These are phyloP conservation scores for Boloria selene DNA, from an alignment of 2,888 invertebrate species.

Conservation along the genomic window DNA sequence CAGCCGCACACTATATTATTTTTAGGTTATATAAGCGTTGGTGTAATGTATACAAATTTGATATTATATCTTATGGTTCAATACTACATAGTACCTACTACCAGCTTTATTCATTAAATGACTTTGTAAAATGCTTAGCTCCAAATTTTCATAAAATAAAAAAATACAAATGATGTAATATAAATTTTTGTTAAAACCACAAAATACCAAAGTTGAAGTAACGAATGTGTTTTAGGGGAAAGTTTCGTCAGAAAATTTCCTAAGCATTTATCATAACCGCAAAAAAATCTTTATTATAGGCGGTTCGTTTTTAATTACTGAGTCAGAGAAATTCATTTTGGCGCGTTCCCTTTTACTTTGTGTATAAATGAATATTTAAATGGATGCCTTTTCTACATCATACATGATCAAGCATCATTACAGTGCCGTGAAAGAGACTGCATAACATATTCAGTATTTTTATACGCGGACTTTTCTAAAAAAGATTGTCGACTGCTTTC, in stretches of 20 bases:
- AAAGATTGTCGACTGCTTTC: slow-evolving; percentile 54
- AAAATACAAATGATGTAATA: slow-evolving; percentile 4
- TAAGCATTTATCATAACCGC: slow-evolving; percentile 31
- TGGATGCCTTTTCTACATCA: slow-evolving; percentile 20
- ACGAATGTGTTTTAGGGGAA: slow-evolving; percentile 19
- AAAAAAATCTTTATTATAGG: slow-evolving; percentile 23
- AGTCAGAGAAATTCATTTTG: slow-evolving; percentile 21
- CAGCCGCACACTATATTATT: slow-evolving; percentile 6
- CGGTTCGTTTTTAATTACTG: slow-evolving; percentile 24
- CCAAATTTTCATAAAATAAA: background rate
- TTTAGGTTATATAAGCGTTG: too few relatives aligned
- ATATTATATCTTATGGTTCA: too few relatives aligned
- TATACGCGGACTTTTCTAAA: slow-evolving; percentile 54
- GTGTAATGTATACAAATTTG: too few relatives aligned
- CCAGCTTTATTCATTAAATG: background rate
- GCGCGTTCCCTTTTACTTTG: slow-evolving; percentile 19
- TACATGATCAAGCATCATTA: slow-evolving; percentile 29
- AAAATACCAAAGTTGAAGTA: slow-evolving; percentile 16
- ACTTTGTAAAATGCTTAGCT: background rate
- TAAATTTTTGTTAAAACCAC: slow-evolving; percentile 1
- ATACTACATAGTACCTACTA: too few relatives aligned
- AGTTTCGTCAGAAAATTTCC: slow-evolving; percentile 16
- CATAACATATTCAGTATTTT: slow-evolving; percentile 46
- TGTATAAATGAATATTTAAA: slow-evolving; percentile 28
- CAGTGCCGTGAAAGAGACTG: slow-evolving; percentile 18